These are phyloP conservation scores for Eurystomus gularis DNA, from an alignment of 2,113 vertebrate genomes.

Conservation along the genomic window DNA sequence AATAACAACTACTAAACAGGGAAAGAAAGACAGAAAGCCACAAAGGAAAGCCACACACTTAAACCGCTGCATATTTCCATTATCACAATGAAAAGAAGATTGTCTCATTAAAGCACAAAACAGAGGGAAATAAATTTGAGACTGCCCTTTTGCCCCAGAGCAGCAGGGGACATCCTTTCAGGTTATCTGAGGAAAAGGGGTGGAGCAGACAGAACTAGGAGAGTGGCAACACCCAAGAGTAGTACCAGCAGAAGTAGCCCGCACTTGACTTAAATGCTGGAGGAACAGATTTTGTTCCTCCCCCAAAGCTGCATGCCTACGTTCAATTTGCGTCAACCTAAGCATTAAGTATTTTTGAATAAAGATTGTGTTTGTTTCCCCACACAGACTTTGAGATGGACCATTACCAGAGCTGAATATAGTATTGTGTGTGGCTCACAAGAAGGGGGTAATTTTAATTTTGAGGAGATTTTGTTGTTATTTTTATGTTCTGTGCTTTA, in stretches of 20 bases:
- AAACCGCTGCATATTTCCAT: not conserved
- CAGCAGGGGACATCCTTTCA: not conserved
- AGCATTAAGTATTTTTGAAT: not conserved
- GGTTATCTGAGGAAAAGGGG: not conserved
- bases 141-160: not conserved
- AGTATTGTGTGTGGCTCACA: not conserved
- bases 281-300: not conserved
- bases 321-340: not conserved
- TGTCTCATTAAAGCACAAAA: not conserved
- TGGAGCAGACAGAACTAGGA: accelerated
- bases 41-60: not conserved
- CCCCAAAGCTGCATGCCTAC: not conserved
- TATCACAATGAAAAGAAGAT: not conserved
- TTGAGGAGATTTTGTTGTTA: not conserved
- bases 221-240: not conserved
- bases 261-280: not conserved
- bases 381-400: not conserved
- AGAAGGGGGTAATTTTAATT: not conserved
- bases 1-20: not conserved
- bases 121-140: not conserved
- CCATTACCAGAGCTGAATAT: not conserved
- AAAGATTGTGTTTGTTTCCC: not conserved
- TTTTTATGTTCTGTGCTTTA: not conserved
- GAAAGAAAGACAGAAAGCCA: not conserved
- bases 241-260: not conserved